These are phyloP conservation scores for Volucella inanis DNA, from an alignment of 2,888 invertebrate species.

Conservation along the genomic window DNA sequence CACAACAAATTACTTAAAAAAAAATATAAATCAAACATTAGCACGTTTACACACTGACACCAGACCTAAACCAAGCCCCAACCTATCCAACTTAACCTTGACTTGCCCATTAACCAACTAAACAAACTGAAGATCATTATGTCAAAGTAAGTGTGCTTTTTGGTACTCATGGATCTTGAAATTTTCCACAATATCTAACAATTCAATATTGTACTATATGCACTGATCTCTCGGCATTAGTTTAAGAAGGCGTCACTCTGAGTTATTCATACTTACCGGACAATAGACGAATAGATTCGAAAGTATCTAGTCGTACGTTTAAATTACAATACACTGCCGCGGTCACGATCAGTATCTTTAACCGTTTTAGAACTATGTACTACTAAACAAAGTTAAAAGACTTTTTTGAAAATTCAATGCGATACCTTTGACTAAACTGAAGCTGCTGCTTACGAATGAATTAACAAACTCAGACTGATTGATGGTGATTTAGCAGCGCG, in stretches of 20 bases:
- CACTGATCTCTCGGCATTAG: too few species aligned
- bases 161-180: not conserved
- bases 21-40: slow-evolving; percentile 9
- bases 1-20: not conserved
- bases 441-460: slow-evolving; percentile 46
- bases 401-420: not conserved
- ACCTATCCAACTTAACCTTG: slow-evolving; percentile 39
- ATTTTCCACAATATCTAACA: too few species aligned
- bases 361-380: too few species aligned
- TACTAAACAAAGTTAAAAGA: not conserved
- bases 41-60: slow-evolving; percentile 9
- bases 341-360: too few species aligned
- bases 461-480: slow-evolving; percentile 62
- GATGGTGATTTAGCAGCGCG: slow-evolving; percentile 58
- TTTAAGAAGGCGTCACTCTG: too few species aligned
- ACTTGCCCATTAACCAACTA: slow-evolving; percentile 38
- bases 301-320: too few species aligned
- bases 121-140: not conserved
- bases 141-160: not conserved
- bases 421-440: slow-evolving; percentile 9
- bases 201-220: too few species aligned
- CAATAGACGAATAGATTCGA: too few species aligned
- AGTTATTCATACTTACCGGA: too few species aligned
- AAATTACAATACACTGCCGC: too few species aligned
- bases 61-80: too few species aligned